Base-by-base conservation (phyloP, 1,140 invertebrate species). In the Aphis craccivora region DNA sequence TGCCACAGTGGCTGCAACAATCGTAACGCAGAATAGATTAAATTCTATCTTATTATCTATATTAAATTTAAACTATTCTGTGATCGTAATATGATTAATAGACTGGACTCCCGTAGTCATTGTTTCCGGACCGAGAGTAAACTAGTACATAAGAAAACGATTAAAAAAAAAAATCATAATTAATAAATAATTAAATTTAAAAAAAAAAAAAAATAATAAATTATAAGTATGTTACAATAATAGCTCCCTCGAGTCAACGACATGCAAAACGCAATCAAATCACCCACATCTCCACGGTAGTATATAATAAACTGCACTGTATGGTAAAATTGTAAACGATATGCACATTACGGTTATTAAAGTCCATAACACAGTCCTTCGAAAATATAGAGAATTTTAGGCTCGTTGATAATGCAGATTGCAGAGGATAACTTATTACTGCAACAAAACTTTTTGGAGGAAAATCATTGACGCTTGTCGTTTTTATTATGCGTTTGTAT, bases 221-320 rank as follows among this genome's bases (percentile, higher is more conserved):
- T 40, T 40, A 40, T 81, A 67, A 67, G 37, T 43, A 30, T 30
- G 9, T 25, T 11, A 20, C 35, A 20, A 20, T n/a, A n/a, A 40
- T n/a, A 23, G 90, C 60, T 91, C 60, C 90, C 45, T 76, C n/a
- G 8, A 92, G 91, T 92, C 76, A 84, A 84, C 91, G 91, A 92
- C n/a, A 45, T 2, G 60, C 76, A n/a, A 83, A 76, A 89, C 22
- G 76, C 45, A 51, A 51, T 84, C 35, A 48, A 92, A 76, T 76
- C 5, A n/a, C 5, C 30, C n/a, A 76, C n/a, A 60, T 30, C 9
- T 60, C 14, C 48, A 37, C 45, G 67, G 22, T 89, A 11, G 88
- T 25, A 3, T 67, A n/a, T 87, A 84, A n/a, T 20, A 86, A 18
- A 40, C 8, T 18, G 84, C 20, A 45, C 45, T 43, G 20, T 84